Evolutionary conservation across 2,888 invertebrate genomes (phyloP).

Genomic region (Masnerella sp.): DNA sequence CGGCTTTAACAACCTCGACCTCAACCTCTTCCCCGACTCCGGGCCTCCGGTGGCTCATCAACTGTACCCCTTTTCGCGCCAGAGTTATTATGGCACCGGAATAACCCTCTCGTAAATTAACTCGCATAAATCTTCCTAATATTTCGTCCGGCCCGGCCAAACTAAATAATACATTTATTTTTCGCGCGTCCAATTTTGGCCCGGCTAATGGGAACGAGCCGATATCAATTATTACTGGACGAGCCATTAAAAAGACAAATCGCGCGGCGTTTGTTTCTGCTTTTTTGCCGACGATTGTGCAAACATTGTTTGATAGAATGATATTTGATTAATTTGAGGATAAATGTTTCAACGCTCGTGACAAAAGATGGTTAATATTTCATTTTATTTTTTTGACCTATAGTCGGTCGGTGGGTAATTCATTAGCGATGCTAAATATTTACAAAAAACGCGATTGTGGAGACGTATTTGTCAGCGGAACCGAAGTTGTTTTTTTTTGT

Average conservation of each 20-base stretch:
- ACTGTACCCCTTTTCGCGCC: conserved; percentile 41
- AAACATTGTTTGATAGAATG: conserved; percentile 1
- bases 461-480: too few relatives aligned
- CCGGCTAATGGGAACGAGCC: conserved; percentile 3
- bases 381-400: conserved; percentile 3
- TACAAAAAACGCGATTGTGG: too few relatives aligned
- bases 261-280: background rate
- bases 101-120: conserved; percentile 51
- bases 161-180: conserved; percentile 31
- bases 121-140: conserved; percentile 49
- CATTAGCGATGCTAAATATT: too few relatives aligned
- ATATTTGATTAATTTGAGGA: conserved; percentile 4
- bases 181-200: conserved; percentile 23
- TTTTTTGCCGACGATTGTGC: background rate
- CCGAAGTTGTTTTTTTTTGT: too few relatives aligned
- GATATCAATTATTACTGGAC: conserved; percentile 33
- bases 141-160: conserved; percentile 29
- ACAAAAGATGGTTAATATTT: conserved; percentile 2
- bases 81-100: conserved; percentile 37
- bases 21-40: conserved; percentile 22
- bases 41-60: conserved; percentile 43
- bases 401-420: too few relatives aligned
- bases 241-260: conserved; percentile 10
- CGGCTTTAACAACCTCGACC: conserved; percentile 43
- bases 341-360: too few relatives aligned